A percentile compares a stretch with the other conserved stretches of the same genome.
Conservation (phyloP, 1,140 invertebrate genomes). For the Daktulosphaira vitifoliae region DNA sequence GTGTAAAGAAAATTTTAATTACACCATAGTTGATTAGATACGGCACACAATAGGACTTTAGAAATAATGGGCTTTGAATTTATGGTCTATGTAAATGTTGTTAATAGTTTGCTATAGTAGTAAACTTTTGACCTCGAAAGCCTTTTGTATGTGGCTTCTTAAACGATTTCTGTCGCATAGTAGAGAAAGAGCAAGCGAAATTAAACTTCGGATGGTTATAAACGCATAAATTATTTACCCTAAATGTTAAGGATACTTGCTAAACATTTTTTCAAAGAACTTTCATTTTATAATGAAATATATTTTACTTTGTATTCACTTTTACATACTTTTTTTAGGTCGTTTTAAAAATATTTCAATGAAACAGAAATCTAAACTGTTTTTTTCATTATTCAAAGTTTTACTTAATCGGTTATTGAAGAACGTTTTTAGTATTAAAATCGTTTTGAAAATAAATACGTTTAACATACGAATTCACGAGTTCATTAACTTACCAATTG, state of each 20-base stretch:
- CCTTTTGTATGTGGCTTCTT: background rate
- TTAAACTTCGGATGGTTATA: background rate
- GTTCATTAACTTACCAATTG: too few relatives aligned
- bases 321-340: too few relatives aligned
- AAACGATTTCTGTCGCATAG: background rate
- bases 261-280: too few relatives aligned
- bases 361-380: too few relatives aligned
- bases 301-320: too few relatives aligned
- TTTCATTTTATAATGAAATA: too few relatives aligned
- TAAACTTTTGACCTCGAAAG: conserved; percentile 9
- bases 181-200: background rate
- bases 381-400: too few relatives aligned
- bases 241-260: background rate
- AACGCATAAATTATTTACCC: conserved; percentile 17
- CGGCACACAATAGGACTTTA: conserved; percentile 7
- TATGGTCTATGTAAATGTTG: conserved; percentile 5
- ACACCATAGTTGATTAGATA: background rate
- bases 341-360: too few relatives aligned
- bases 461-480: too few relatives aligned
- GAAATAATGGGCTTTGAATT: conserved; percentile 30
- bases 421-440: too few relatives aligned
- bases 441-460: too few relatives aligned
- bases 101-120: conserved; percentile 2
- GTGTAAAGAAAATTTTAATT: conserved; percentile 23
- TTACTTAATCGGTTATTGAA: too few relatives aligned